These are phyloP conservation scores for Sebastes schlegelii DNA, from an alignment of 2,113 vertebrate genomes.

Conservation along the genomic window DNA sequence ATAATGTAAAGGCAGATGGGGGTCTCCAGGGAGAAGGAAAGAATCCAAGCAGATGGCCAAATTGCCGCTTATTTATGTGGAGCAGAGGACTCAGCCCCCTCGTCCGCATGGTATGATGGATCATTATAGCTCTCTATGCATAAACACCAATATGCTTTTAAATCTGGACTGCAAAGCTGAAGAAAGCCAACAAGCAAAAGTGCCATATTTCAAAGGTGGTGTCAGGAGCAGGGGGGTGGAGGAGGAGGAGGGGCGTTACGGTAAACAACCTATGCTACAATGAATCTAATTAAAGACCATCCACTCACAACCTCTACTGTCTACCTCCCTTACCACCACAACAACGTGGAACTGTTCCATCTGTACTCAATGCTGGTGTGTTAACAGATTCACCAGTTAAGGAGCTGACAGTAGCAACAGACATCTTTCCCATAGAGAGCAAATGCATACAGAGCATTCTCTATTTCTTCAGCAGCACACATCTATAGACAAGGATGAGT, in stretches of 20 bases:
- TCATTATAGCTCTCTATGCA: conserved; percentile 96
- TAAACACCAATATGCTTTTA: conserved; percentile 99
- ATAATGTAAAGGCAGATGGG: conserved; percentile 99
- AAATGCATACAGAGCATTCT: neutral
- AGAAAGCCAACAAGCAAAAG: conserved; percentile 85
- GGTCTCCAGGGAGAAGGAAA: conserved; percentile 92
- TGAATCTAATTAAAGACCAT: conserved; percentile 80
- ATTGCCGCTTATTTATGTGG: conserved; percentile 98
- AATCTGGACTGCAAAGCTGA: conserved; percentile 91
- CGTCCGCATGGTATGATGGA: conserved; percentile 91
- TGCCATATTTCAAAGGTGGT: conserved; percentile 91
- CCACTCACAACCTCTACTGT: conserved; percentile 53
- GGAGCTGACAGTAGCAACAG: conserved; percentile 38
- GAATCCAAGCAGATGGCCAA: conserved; percentile 99
- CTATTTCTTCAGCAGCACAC: conserved; percentile 18
- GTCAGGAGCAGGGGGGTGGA: conserved; percentile 70
- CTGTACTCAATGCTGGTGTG: conserved; percentile 41
- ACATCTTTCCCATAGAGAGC: conserved; percentile 15
- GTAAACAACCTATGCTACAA: conserved; percentile 87
- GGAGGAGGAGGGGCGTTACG: conserved; percentile 56
- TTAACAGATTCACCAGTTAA: conserved; percentile 51
- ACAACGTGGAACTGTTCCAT: conserved; percentile 38
- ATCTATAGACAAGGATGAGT: conserved; percentile 13
- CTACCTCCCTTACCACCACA: conserved; percentile 29
- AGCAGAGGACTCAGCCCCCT: conserved; percentile 84